Evolutionary conservation across 2,888 invertebrate species (phyloP).

Genomic region (Phalangium opilio): DNA sequence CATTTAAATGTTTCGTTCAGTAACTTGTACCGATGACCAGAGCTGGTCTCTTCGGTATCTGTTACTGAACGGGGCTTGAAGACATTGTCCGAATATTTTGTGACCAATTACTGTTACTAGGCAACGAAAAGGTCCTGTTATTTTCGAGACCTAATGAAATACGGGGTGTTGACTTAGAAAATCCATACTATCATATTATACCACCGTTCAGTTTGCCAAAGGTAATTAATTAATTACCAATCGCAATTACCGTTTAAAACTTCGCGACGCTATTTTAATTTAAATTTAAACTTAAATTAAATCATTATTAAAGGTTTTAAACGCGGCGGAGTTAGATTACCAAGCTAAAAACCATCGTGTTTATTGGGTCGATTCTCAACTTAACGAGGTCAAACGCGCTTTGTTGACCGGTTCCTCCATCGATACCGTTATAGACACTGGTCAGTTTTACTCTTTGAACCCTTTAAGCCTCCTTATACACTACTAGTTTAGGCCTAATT

Average conservation of each 20-base stretch:
- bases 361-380: slow-evolving; percentile 61
- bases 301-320: slow-evolving; percentile 18
- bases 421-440: slow-evolving; percentile 56
- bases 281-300: background rate
- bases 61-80: too few relatives aligned
- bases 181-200: slow-evolving; percentile 59
- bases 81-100: slow-evolving; percentile 16
- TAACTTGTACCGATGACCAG: too few relatives aligned
- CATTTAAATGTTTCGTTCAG: too few relatives aligned
- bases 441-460: too few relatives aligned
- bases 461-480: too few relatives aligned
- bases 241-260: background rate
- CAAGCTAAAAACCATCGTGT: slow-evolving; percentile 47
- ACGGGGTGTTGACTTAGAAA: slow-evolving; percentile 61
- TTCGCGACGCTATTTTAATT: too few relatives aligned
- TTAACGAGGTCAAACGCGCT: slow-evolving; percentile 53
- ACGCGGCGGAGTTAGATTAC: slow-evolving; percentile 54
- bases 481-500: too few relatives aligned
- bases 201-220: slow-evolving; percentile 60
- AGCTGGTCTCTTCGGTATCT: too few relatives aligned
- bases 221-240: slow-evolving; percentile 21
- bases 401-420: slow-evolving; percentile 50
- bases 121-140: slow-evolving; percentile 61
- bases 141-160: slow-evolving; percentile 61
- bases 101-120: too few relatives aligned